A percentile compares a stretch with the other conserved stretches of the same genome.
Evolutionary conservation across 1,140 invertebrate species (phyloP).

Genomic region (Drosophila malerkotliana): DNA sequence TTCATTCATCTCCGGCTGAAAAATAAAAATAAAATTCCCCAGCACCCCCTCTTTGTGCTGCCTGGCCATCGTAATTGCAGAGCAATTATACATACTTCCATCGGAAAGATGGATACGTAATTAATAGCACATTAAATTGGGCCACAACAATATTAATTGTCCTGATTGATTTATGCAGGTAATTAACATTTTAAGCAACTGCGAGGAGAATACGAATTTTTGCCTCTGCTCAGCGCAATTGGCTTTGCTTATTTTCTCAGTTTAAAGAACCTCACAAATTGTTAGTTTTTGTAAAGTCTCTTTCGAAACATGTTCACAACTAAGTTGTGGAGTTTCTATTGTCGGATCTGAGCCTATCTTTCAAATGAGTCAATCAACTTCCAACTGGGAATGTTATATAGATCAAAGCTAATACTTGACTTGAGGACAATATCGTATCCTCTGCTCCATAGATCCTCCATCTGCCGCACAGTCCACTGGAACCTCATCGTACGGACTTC

Average conservation of each 20-base stretch:
- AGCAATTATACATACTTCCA: conserved; percentile 55
- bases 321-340: background rate
- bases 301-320: conserved; percentile 7
- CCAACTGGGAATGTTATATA: background rate
- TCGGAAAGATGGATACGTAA: conserved; percentile 68
- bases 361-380: background rate
- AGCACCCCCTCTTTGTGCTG: background rate
- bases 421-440: background rate
- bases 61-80: conserved; percentile 43
- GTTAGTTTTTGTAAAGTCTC: background rate
- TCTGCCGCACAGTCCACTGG: background rate
- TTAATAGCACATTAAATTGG: conserved; percentile 75
- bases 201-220: conserved; percentile 25
- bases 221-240: background rate
- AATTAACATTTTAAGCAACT: conserved; percentile 57
- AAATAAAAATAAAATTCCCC: conserved; percentile 45
- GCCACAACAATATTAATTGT: conserved; percentile 65
- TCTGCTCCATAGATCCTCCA: background rate
- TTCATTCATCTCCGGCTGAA: conserved; percentile 48
- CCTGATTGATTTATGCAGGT: conserved; percentile 75
- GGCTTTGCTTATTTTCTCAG: background rate
- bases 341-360: background rate
- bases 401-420: background rate
- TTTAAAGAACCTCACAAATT: background rate
- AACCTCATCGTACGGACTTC: too few species aligned